These are phyloP conservation scores for Bombus balteatus DNA, from an alignment of 1,140 invertebrate genomes.

Conservation along the genomic window DNA sequence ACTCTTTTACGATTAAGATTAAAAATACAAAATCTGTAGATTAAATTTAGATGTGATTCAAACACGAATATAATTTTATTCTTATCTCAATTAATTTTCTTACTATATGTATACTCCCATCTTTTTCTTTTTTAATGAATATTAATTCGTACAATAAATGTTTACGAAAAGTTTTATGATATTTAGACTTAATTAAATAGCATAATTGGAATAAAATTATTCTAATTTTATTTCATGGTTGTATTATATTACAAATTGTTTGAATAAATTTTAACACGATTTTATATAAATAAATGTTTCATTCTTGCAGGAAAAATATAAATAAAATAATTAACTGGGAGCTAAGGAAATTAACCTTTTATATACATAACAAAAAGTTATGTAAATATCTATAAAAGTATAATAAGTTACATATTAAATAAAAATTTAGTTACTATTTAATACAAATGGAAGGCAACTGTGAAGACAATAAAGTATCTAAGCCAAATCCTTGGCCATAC, in stretches of 20 bases:
- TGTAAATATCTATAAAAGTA: conserved; percentile 15
- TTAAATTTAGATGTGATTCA: neutral
- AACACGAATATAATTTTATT: neutral
- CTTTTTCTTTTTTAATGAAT: neutral
- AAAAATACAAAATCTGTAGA: neutral
- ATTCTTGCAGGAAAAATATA: conserved; percentile 39
- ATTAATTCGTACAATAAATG: neutral
- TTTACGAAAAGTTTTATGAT: neutral
- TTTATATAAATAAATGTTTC: neutral
- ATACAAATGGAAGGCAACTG: conserved; percentile 63
- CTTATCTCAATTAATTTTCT: neutral
- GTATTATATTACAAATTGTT: neutral
- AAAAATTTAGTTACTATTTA: neutral
- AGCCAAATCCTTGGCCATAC: conserved; percentile 71
- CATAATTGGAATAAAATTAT: neutral
- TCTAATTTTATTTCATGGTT: neutral
- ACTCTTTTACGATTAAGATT: neutral
- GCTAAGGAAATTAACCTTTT: neutral
- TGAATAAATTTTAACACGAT: neutral
- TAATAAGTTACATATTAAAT: conserved; percentile 8
- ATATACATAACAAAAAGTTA: conserved; percentile 1
- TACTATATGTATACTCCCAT: neutral
- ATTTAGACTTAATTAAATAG: neutral
- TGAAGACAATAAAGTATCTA: conserved; percentile 51
- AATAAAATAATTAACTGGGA: neutral